Evolutionary conservation across 2,113 vertebrate genomes (phyloP).

Genomic region (Menidia beryllina): DNA sequence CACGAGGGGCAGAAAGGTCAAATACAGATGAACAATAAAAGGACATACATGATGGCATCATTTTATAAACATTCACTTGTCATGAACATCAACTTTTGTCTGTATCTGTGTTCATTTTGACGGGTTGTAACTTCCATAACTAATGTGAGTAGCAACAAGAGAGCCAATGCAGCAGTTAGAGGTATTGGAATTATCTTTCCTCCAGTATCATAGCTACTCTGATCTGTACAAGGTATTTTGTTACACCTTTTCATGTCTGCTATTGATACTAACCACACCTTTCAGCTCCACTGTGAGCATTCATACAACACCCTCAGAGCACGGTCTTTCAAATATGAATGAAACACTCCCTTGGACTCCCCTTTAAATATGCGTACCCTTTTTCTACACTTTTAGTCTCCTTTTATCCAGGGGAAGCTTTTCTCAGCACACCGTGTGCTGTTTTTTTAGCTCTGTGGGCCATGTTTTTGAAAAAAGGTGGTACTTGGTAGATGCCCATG

Average conservation of each 20-base stretch:
- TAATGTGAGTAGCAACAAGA: not conserved
- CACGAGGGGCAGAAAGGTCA: not conserved
- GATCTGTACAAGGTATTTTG: conserved; percentile 2
- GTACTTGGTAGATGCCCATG: not conserved
- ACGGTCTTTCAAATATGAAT: conserved; percentile 49
- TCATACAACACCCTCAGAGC: conserved; percentile 46
- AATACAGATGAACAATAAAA: conserved; percentile 17
- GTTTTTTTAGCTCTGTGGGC: conserved; percentile 5
- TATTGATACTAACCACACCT: conserved; percentile 49
- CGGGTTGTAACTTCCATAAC: not conserved
- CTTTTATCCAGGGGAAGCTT: conserved; percentile 52
- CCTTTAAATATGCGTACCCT: conserved; percentile 46
- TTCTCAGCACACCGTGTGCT: conserved; percentile 3
- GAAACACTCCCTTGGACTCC: conserved; percentile 33
- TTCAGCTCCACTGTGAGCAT: conserved; percentile 33
- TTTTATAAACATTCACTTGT: conserved; percentile 1
- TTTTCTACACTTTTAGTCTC: conserved; percentile 51
- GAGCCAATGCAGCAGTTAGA: not conserved
- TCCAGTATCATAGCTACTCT: not conserved
- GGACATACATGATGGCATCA: conserved; percentile 10
- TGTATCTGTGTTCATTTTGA: conserved; percentile 23
- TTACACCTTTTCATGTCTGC: not conserved
- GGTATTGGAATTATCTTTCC: conserved; percentile 12
- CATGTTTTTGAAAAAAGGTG: not conserved
- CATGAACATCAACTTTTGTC: conserved; percentile 3